Evolutionary conservation across 2,113 vertebrate genomes (phyloP).

Genomic region (mouse (Mus musculus)): DNA sequence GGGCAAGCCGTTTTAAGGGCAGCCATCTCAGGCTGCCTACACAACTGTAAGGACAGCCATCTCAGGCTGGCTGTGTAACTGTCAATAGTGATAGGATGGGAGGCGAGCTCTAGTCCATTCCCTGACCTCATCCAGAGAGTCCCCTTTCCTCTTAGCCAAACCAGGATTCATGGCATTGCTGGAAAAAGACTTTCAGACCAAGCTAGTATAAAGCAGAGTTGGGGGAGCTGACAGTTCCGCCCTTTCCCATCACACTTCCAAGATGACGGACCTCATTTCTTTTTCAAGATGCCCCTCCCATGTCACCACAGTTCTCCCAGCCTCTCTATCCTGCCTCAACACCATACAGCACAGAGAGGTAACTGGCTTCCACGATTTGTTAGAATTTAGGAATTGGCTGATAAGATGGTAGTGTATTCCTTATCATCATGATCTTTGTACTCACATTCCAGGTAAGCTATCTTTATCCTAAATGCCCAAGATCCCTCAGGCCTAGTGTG

Average conservation of each 20-base stretch:
- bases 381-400: not conserved
- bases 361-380: not conserved
- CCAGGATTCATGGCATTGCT: not conserved
- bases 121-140: not conserved
- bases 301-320: not conserved
- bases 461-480: not conserved
- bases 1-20: not conserved
- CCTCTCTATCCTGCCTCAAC: not conserved
- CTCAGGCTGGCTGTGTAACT: not conserved
- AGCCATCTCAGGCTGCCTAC: not conserved
- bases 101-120: not conserved
- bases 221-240: accelerated
- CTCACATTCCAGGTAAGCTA: not conserved
- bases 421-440: not conserved
- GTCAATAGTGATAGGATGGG: not conserved
- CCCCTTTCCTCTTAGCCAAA: not conserved
- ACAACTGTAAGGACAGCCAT: not conserved
- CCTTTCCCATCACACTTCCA: not conserved
- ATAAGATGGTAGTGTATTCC: not conserved
- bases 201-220: not conserved
- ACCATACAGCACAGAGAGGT: not conserved
- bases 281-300: not conserved
- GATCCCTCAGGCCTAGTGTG: not conserved
- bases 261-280: not conserved
- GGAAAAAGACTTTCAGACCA: not conserved